A percentile compares a stretch with the other conserved stretches of the same genome.
phyloP scores from a whole-genome alignment of 2,113 vertebrate species.

The Ranitomeya imitator region DNA sequence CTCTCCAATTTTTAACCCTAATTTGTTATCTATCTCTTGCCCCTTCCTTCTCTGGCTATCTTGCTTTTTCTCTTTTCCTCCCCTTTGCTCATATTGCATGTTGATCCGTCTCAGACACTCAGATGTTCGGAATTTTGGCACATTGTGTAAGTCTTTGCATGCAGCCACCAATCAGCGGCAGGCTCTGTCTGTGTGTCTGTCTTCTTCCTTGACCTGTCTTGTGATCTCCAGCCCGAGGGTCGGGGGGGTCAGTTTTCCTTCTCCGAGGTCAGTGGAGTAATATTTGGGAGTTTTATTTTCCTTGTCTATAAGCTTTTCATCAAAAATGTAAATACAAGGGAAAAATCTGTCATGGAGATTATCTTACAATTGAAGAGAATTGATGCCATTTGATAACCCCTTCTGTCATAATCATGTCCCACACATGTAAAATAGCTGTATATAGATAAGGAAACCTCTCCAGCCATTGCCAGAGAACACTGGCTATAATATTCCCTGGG shows the following conservation, averaged over 20 bases:
- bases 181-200: constrained; percentile 49
- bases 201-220: constrained; percentile 44
- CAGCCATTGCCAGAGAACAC: background rate
- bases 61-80: background rate
- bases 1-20: background rate
- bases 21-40: background rate
- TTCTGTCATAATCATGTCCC: background rate
- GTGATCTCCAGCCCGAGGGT: constrained; percentile 16
- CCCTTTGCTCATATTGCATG: constrained; percentile 41
- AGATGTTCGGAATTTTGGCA: constrained; percentile 52
- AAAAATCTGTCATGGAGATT: background rate
- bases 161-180: constrained; percentile 38
- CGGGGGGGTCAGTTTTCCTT: constrained; percentile 22
- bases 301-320: background rate
- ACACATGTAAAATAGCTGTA: background rate
- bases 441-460: background rate
- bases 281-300: background rate
- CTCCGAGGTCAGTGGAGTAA: constrained; percentile 28
- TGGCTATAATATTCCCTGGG: background rate
- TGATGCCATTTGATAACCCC: background rate
- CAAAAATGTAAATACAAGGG: background rate
- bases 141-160: constrained; percentile 55
- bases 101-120: constrained; percentile 46
- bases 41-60: background rate
- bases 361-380: no score